phyloP scores from a whole-genome alignment of 2,113 vertebrate species.

The Pedionomus torquatus region DNA sequence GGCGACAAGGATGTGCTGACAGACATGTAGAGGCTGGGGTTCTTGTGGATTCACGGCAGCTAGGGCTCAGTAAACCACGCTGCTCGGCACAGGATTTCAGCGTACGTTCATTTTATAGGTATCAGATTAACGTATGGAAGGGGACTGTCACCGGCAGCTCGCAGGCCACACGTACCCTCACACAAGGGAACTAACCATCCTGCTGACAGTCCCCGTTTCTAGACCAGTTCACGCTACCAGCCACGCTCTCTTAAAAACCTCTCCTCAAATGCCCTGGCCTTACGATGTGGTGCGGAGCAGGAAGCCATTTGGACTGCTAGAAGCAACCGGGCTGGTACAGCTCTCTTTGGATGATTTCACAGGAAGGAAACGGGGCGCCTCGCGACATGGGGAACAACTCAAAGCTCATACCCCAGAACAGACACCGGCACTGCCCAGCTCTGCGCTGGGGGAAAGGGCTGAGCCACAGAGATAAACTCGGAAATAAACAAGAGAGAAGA shows the following conservation, averaged over 20 bases:
- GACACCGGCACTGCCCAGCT: not conserved
- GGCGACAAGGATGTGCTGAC: conserved; percentile 26
- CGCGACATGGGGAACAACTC: not conserved
- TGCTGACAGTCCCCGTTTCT: not conserved
- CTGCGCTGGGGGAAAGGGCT: not conserved
- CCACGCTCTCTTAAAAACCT: not conserved
- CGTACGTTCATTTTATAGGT: not conserved
- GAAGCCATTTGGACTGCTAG: not conserved
- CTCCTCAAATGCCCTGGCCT: not conserved
- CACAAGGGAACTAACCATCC: not conserved
- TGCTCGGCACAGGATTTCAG: not conserved
- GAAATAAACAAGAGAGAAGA: conserved; percentile 31
- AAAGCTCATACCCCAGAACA: not conserved
- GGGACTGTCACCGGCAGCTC: not conserved
- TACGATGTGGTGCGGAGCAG: not conserved
- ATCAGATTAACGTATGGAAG: not conserved
- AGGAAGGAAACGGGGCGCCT: conserved; percentile 21
- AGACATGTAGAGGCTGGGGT: not conserved
- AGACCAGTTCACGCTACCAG: not conserved
- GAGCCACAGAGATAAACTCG: conserved; percentile 25
- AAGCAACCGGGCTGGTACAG: not conserved
- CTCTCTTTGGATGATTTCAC: not conserved
- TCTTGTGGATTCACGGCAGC: not conserved
- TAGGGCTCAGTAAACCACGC: not conserved
- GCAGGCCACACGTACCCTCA: not conserved